Evolutionary conservation across 2,888 invertebrate genomes (phyloP), one percentile per base, ranked within the genome.

Genomic region (Lepidocyrtinus sp.): DNA sequence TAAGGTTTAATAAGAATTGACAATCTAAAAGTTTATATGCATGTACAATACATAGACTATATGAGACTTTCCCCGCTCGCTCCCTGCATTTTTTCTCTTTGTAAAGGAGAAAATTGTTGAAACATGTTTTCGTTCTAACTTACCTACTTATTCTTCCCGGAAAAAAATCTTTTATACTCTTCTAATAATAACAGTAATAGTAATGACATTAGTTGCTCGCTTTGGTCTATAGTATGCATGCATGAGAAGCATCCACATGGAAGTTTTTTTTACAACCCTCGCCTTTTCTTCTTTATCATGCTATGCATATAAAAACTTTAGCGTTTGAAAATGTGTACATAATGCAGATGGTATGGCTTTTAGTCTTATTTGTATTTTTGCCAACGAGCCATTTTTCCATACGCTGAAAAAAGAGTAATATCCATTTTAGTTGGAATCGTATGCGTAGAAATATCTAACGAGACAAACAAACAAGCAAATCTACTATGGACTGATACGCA

Each of bases 1-100:
- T 69, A 69, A 64, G 55, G 65, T 64, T 71, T 77, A 77, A 78
- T 78, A 78, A 78, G 78, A 77, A 77, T 36, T 55, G 70, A 77
- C 76, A 68, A 27, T 69, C 69, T 45, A 59, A 3, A 12, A 17
- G 17, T 26, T 9, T 7, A 9, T 64, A n/a, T 7, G n/a, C 5
- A n/a, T 72, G 46, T 50, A 22, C 46, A 62, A 7, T 65, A 55
- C 74, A 74, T 64, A 59, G 65, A 64, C 74, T 74, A 46, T 75
- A 68, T 75, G 50, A 21, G 55, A 9, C 55, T 55, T n/a, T n/a
- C n/a, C n/a, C n/a, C n/a, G 55, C 7, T 55, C 17, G 3, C n/a
- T 68, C 36, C 21, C 64, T 59, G 21, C 17, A 59, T 61, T 68
- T 67, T 65, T 64, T 67, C 67, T 22, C 45, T 12, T 12, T 36